Base-by-base conservation (phyloP, 2,888 invertebrate species). In the Lamellibrachia satsuma region DNA sequence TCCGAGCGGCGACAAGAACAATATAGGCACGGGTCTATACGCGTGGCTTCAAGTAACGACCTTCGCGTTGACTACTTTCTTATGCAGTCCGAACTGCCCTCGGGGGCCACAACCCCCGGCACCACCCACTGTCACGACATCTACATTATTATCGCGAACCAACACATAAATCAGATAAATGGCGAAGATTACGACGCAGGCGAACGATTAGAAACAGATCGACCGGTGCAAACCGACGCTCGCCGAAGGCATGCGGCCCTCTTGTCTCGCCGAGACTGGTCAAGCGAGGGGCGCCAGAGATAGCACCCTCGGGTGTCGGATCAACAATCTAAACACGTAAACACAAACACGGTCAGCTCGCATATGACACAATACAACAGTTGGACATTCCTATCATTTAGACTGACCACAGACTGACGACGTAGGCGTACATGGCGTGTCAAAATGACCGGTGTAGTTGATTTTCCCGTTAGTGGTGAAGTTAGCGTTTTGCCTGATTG, bases 151-250 rank as follows among this genome's bases (percentile, higher is more conserved):
- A 75, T 75, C 75, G 75, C 75, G n/a, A 75, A 75, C 15, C 75
- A 75, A 75, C 75, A 22, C 22, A 75, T 75, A 75, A 75, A 75
- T 75, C 75, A 75, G 75, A 75, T 75, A 75, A 75, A 75, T 75
- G 75, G 75, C 75, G 75, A 15, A 75, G 75, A 75, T 75, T 75
- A 75, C 75, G 75, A 75, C 22, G 75, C 39, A 15, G 75, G 75
- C 75, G 75, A 75, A 75, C 75, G 75, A 75, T 75, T 75, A 75
- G 75, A 75, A 75, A 75, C 75, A 75, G 75, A 75, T 75, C 75
- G 75, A 75, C 15, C 3, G 75, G n/a, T 15, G 15, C 6, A n/a
- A 22, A 22, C 6, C 2, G 15, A 22, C 22, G 22, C 75, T 6
- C 75, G 75, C 75, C 75, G 75, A 22, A 22, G 75, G 75, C 75